Base-by-base conservation (phyloP, 1,140 invertebrate genomes). In the Caenorhabditis remanei region DNA sequence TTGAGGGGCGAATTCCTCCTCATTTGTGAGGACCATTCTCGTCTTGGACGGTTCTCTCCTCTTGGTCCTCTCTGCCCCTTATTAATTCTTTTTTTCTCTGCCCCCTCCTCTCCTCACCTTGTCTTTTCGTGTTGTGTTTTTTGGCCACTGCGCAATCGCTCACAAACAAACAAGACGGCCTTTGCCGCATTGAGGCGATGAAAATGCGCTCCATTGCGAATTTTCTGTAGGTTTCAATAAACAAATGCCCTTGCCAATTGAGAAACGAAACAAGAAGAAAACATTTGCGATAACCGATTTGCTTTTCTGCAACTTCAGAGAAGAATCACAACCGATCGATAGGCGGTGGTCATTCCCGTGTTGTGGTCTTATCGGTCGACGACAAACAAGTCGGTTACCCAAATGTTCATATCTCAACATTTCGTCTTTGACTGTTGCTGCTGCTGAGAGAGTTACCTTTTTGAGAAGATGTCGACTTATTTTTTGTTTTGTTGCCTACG, bases 401-500 rank as follows among this genome's bases (percentile, higher is more conserved):
- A 19, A 71, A 46, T 46, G 65, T 71, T 71, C 65, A 71, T 46
- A 32, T 56, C 79, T 53, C 7, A 8, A 53, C 16, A 8, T 13
- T 41, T 32, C 9, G 32, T 32, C 53, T 13, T 19, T 14, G 41
- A 1, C 5, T 79, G 13, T 8, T 56, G n/a, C 50, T 50, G 4
- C 5, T n/a, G 5, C 24, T 83, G 19, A 32, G 32, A 14, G 4
- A 55, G 32, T 32, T 32, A 11, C 24, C n/a, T 56, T 32, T 32
- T 43, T 3, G 65, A 71, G 24, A 71, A 21, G 21, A 46, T 46
- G 41, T 8, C 24, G 40, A 79, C 53, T 56, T 46, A 58, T 56
- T 84, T 61, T 58, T 84, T 83, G 79, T 53, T 83, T 83, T 56
- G 79, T 83, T 61, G 56, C 53, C 53, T 58, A 84, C 53, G 82